Evolutionary conservation across 2,888 invertebrate genomes (phyloP).

Genomic region (Cantharis flavilabris): DNA sequence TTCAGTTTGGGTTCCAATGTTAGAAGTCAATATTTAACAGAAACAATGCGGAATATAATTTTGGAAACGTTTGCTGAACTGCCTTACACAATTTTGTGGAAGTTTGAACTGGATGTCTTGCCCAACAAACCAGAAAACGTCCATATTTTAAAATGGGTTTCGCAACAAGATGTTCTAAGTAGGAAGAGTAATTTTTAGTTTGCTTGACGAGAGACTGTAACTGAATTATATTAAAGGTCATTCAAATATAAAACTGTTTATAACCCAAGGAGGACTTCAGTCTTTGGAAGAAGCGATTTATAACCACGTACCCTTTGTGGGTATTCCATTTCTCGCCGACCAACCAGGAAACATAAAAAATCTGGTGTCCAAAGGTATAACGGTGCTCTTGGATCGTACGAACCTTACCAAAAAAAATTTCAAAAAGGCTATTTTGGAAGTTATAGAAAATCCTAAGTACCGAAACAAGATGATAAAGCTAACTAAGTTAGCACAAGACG

Average conservation of each 20-base stretch:
- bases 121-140: not conserved
- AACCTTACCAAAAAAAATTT: not conserved
- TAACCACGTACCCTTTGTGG: not conserved
- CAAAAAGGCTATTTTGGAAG: not conserved
- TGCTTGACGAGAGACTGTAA: no score
- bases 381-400: not conserved
- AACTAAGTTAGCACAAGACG: not conserved
- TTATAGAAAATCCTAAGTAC: not conserved
- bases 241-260: not conserved
- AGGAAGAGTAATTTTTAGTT: no score
- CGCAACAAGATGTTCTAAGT: not conserved
- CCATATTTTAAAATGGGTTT: not conserved
- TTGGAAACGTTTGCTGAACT: not conserved
- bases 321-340: not conserved
- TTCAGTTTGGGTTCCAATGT: not conserved
- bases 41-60: not conserved
- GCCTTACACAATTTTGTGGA: not conserved
- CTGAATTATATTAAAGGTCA: not conserved
- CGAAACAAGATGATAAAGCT: not conserved
- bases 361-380: not conserved
- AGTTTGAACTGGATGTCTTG: not conserved
- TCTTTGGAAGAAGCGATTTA: constrained; percentile 3
- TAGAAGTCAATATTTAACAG: not conserved
- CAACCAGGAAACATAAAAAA: not conserved
- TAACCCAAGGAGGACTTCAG: not conserved